A percentile compares a stretch with the other conserved stretches of the same genome.
phyloP scores from a whole-genome alignment of 2,113 vertebrate species.

The Aleadryas rufinucha region DNA sequence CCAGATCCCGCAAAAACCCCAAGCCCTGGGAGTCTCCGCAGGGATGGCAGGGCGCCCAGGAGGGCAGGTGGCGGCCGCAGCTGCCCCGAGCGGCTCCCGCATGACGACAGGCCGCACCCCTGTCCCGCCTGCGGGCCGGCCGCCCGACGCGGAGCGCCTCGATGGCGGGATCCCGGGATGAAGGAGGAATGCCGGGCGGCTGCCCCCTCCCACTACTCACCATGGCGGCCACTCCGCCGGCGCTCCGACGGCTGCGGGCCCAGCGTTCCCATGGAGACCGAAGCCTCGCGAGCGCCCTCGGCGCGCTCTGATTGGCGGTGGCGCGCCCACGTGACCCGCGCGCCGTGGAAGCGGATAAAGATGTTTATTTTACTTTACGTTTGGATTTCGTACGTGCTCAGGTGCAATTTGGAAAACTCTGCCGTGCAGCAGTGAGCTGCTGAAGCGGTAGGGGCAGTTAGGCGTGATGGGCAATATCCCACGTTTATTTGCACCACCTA shows the following conservation, averaged over 20 bases:
- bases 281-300: not conserved
- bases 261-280: not conserved
- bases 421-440: not conserved
- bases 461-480: not conserved
- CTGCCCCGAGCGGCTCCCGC: too few species aligned
- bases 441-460: not conserved
- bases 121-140: not conserved
- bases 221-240: not conserved
- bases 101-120: not conserved
- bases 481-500: not conserved
- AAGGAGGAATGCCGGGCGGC: not conserved
- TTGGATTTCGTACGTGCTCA: not conserved
- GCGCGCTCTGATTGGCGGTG: not conserved
- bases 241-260: not conserved
- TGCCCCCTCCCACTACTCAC: not conserved
- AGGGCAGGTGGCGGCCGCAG: not conserved
- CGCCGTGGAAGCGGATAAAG: not conserved
- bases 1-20: not conserved
- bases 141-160: not conserved
- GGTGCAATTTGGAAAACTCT: not conserved
- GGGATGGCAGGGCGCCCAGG: not conserved
- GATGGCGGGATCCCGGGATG: not conserved
- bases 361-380: not conserved
- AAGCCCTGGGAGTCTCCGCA: too few species aligned
- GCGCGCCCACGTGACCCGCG: not conserved